These are phyloP conservation scores for human DNA, from an alignment of 2,113 vertebrate genomes.

Conservation along the genomic window DNA sequence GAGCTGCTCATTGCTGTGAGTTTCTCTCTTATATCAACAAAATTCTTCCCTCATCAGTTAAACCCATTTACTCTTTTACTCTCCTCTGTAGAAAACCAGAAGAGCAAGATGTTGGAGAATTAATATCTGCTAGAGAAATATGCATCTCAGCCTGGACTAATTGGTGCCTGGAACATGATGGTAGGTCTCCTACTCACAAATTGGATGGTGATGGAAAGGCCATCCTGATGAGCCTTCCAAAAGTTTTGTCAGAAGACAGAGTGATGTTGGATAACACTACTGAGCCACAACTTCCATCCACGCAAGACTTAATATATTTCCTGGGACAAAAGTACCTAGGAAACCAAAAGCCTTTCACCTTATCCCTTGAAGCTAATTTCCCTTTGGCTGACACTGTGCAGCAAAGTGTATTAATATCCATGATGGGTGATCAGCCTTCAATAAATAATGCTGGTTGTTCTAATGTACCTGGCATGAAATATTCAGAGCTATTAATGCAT, in stretches of 20 bases:
- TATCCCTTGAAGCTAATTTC: constrained; percentile 60
- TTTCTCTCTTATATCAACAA: background rate
- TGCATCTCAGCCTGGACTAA: rapidly evolving
- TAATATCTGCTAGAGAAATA: background rate
- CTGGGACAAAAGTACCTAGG: background rate
- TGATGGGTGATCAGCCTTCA: constrained; percentile 63
- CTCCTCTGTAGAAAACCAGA: background rate
- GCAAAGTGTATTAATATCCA: constrained; percentile 64
- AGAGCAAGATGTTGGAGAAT: background rate
- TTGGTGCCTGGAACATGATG: background rate
- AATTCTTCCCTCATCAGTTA: background rate
- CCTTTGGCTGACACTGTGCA: constrained; percentile 43
- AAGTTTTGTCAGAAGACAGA: background rate
- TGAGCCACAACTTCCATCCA: background rate
- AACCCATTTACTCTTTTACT: background rate
- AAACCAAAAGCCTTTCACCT: constrained; percentile 58
- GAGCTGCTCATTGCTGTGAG: background rate
- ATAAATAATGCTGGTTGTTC: constrained; percentile 73
- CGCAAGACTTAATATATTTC: background rate
- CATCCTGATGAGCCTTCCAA: background rate
- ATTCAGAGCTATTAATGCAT: constrained; percentile 79
- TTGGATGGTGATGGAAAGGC: background rate
- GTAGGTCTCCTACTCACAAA: background rate
- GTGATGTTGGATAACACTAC: background rate
- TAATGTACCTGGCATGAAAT: constrained; percentile 82